A percentile compares a stretch with the other conserved stretches of the same genome.
Conservation (phyloP, 1,140 invertebrate genomes). For the Arctopsyche grandis region DNA sequence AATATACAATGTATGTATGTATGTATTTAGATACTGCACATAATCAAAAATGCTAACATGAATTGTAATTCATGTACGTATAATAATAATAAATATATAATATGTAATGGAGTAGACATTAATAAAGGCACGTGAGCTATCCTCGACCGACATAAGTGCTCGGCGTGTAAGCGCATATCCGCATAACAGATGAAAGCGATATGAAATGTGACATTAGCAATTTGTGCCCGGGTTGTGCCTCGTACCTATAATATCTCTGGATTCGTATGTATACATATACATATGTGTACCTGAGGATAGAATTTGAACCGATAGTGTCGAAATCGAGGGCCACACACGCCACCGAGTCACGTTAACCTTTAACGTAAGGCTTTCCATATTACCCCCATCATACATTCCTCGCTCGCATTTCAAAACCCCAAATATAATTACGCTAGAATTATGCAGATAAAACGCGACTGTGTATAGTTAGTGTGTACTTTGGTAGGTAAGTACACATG, state of each 20-base stretch:
- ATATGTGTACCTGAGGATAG: not conserved
- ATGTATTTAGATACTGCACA: no score
- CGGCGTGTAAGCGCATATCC: not conserved
- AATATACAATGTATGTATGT: no score
- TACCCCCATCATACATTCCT: not conserved
- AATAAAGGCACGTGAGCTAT: no score
- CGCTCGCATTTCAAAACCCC: no score
- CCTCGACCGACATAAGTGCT: not conserved
- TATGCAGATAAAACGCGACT: not conserved
- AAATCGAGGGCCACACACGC: not conserved
- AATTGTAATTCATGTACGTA: no score
- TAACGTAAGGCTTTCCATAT: not conserved
- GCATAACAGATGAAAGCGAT: conserved; percentile 25
- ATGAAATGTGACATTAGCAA: conserved; percentile 21
- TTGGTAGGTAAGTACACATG: no score
- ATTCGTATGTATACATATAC: no score
- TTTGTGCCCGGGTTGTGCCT: not conserved
- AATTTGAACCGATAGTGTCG: conserved; percentile 21
- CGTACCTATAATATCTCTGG: no score
- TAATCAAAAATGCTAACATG: no score
- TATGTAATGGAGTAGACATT: no score
- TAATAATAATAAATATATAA: no score
- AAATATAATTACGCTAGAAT: not conserved
- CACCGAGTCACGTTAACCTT: not conserved
- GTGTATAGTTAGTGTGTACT: no score